These are phyloP conservation scores for Columbina picui DNA, from an alignment of 2,113 vertebrate species.

Conservation along the genomic window DNA sequence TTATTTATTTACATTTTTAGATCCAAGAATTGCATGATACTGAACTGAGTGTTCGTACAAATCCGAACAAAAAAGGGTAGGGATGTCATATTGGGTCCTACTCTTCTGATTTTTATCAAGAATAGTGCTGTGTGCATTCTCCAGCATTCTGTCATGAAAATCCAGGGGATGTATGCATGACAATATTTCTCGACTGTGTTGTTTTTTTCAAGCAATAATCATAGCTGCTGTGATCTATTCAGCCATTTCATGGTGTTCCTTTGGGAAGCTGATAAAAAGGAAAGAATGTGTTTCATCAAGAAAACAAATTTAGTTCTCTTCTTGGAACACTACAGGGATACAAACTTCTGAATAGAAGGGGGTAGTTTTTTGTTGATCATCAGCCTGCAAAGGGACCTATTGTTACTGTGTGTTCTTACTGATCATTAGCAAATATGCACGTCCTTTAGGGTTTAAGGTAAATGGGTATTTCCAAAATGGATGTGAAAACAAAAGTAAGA, in stretches of 20 bases:
- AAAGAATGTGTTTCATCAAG: background rate
- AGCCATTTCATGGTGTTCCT: background rate
- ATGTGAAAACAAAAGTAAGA: background rate
- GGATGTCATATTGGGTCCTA: background rate
- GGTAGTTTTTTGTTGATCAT: background rate
- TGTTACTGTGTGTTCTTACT: background rate
- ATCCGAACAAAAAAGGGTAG: conserved; percentile 32
- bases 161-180: background rate
- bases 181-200: background rate
- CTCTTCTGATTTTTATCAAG: background rate
- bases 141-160: background rate
- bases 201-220: background rate
- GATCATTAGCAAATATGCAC: background rate
- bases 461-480: background rate
- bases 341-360: background rate
- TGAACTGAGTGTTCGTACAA: background rate
- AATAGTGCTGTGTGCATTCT: background rate
- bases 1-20: conserved; percentile 31
- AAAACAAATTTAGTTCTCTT: background rate
- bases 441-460: background rate
- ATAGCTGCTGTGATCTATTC: background rate
- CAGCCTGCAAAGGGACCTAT: background rate
- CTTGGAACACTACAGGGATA: background rate
- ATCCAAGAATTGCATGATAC: background rate
- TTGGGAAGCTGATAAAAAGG: background rate